Evolutionary conservation across 2,888 invertebrate species (phyloP).

Genomic region (Apotomis capreana): DNA sequence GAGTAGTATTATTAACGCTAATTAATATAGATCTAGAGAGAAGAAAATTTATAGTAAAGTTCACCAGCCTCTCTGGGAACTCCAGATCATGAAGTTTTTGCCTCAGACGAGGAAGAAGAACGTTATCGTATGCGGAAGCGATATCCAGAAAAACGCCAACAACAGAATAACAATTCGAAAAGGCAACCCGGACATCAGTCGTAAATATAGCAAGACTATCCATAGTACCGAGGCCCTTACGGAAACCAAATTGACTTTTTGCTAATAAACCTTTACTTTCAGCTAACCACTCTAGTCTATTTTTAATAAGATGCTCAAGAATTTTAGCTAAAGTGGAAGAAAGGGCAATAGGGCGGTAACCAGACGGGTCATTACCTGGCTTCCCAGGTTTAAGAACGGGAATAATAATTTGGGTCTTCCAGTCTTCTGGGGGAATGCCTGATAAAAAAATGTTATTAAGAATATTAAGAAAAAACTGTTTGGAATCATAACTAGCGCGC

Average conservation of each 20-base stretch:
- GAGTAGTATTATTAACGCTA: conserved; percentile 9
- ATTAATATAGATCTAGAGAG: conserved; percentile 36
- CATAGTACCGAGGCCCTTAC: conserved; percentile 48
- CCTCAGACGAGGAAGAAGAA: conserved; percentile 45
- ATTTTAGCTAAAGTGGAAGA: conserved; percentile 45
- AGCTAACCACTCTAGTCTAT: conserved; percentile 47
- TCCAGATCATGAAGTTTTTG: conserved; percentile 43
- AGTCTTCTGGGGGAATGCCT: no score
- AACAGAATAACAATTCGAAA: conserved; percentile 39
- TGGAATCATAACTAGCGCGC: no score
- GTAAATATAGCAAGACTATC: conserved; percentile 49
- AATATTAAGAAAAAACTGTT: no score
- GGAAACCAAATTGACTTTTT: conserved; percentile 47
- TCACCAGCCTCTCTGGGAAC: neutral
- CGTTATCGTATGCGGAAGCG: conserved; percentile 49
- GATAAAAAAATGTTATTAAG: no score
- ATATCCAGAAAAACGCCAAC: conserved; percentile 49
- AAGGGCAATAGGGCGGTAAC: conserved; percentile 46
- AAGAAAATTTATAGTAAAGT: no score
- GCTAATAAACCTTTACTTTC: conserved; percentile 43
- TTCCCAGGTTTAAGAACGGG: no score
- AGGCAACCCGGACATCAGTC: conserved; percentile 45
- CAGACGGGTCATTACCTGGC: no score
- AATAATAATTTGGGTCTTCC: no score
- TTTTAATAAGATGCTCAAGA: conserved; percentile 47